A percentile compares a stretch with the other conserved stretches of the same genome.
These are phyloP conservation scores for Hippocampus kuda DNA, from an alignment of 2,797 vertebrate genomes.

Conservation along the genomic window DNA sequence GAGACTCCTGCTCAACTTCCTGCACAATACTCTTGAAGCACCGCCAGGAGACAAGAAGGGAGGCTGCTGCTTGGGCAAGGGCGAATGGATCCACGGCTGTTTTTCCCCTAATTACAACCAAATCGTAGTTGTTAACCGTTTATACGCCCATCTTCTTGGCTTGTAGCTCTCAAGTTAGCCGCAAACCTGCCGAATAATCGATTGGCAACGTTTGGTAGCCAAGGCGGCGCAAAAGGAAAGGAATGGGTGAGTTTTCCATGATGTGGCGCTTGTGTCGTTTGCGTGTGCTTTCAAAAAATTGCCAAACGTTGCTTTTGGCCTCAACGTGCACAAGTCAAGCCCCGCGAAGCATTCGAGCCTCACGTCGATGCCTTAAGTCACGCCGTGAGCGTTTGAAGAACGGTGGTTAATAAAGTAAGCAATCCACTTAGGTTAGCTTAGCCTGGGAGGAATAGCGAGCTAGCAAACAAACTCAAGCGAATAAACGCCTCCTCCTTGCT, in stretches of 20 bases:
- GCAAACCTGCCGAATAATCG: constrained; percentile 39
- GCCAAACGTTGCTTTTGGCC: background rate
- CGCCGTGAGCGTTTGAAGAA: background rate
- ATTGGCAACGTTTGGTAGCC: constrained; percentile 43
- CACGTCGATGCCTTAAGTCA: constrained; percentile 5
- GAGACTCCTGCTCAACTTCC: constrained; percentile 71
- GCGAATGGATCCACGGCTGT: constrained; percentile 54
- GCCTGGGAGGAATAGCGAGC: constrained; percentile 32
- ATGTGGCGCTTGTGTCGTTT: constrained; percentile 40
- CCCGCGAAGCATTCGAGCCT: background rate
- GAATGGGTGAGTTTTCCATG: constrained; percentile 71
- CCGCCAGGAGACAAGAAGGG: constrained; percentile 22
- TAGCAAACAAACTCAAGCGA: constrained; percentile 27
- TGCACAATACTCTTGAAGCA: constrained; percentile 54
- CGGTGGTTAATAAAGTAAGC: constrained; percentile 31
- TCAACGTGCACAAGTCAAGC: background rate
- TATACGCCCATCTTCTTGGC: constrained; percentile 38
- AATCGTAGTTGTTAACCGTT: constrained; percentile 9
- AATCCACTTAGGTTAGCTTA: constrained; percentile 30
- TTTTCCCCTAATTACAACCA: constrained; percentile 4
- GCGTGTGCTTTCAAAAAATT: background rate
- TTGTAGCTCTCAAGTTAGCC: constrained; percentile 42
- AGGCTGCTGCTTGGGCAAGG: constrained; percentile 25
- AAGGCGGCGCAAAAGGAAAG: constrained; percentile 45
- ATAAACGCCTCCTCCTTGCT: constrained; percentile 37